Conservation (phyloP, 2,797 vertebrate genomes). For the Luscinia luscinia region DNA sequence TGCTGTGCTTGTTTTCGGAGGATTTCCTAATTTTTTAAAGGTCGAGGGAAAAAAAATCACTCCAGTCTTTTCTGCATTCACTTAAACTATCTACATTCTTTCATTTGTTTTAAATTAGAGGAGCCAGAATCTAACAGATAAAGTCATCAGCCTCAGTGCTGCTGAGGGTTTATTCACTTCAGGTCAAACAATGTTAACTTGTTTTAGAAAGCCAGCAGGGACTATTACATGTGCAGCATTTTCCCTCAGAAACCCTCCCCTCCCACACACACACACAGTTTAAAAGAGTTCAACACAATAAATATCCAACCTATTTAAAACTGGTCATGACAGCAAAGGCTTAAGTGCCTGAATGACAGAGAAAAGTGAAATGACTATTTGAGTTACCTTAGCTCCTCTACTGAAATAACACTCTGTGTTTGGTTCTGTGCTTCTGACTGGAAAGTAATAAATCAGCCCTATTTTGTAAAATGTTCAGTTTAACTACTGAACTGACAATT, state of each 20-base stretch:
- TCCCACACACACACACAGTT: background rate
- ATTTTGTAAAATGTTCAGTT: slow-evolving; percentile 33
- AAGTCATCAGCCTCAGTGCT: slow-evolving; percentile 52
- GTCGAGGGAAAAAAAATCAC: background rate
- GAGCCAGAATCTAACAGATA: slow-evolving; percentile 54
- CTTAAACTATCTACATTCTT: slow-evolving; percentile 37
- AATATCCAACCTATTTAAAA: slow-evolving; percentile 41
- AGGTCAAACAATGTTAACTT: slow-evolving; percentile 64
- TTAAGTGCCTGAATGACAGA: background rate
- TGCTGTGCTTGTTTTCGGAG: slow-evolving; percentile 11
- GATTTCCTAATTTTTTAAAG: slow-evolving; percentile 53
- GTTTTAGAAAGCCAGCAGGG: slow-evolving; percentile 51
- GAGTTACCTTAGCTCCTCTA: background rate
- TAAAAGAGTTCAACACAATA: slow-evolving; percentile 43
- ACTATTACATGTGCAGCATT: slow-evolving; percentile 42
- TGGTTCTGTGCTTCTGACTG: background rate
- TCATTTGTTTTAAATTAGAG: slow-evolving; percentile 67
- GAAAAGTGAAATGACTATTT: slow-evolving; percentile 7
- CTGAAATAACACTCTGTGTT: background rate
- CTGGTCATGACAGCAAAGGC: background rate
- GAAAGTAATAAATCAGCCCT: slow-evolving; percentile 27
- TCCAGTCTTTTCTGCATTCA: slow-evolving; percentile 14
- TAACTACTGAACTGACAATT: slow-evolving; percentile 13
- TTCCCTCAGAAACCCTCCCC: slow-evolving; percentile 48
- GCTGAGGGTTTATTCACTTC: slow-evolving; percentile 47